Conservation (phyloP, 2,797 vertebrate species). For the Setipinna tenuifilis region DNA sequence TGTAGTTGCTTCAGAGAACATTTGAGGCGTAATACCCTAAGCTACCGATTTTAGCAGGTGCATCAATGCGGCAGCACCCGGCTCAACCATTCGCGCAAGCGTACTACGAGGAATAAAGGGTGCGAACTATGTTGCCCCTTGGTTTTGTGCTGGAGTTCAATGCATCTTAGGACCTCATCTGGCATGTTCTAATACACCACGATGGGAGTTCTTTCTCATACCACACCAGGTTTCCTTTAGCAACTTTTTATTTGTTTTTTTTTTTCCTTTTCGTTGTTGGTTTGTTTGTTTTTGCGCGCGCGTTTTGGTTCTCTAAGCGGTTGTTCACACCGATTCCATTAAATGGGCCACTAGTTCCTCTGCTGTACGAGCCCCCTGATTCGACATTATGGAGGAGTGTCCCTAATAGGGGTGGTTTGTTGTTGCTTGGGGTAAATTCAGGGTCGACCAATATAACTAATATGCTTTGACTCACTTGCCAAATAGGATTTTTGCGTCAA, state of each 20-base stretch:
- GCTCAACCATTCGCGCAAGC: background rate
- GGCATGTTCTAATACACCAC: background rate
- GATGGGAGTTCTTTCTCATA: background rate
- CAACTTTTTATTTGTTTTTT: background rate
- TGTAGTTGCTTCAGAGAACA: background rate
- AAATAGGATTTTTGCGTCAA: background rate
- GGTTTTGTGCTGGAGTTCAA: background rate
- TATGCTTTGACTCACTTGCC: background rate
- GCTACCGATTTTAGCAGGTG: background rate
- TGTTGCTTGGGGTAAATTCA: too few relatives aligned
- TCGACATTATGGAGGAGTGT: slow-evolving; percentile 1
- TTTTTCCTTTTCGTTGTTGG: too few relatives aligned
- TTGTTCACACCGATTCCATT: slow-evolving; percentile 51
- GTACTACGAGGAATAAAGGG: background rate
- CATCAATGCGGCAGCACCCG: background rate
- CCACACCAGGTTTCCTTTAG: background rate
- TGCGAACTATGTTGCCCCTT: background rate
- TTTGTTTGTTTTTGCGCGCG: slow-evolving; percentile 20
- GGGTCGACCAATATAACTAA: background rate
- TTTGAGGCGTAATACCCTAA: background rate
- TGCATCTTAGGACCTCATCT: background rate
- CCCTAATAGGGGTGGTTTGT: background rate
- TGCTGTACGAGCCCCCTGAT: background rate
- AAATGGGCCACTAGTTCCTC: slow-evolving; percentile 52
- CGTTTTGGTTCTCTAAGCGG: slow-evolving; percentile 29